Percentiles rank a stretch among this genome's conserved stretches.
phyloP scores from a whole-genome alignment of 2,888 invertebrate species.

The Pristionchus entomophagus region DNA sequence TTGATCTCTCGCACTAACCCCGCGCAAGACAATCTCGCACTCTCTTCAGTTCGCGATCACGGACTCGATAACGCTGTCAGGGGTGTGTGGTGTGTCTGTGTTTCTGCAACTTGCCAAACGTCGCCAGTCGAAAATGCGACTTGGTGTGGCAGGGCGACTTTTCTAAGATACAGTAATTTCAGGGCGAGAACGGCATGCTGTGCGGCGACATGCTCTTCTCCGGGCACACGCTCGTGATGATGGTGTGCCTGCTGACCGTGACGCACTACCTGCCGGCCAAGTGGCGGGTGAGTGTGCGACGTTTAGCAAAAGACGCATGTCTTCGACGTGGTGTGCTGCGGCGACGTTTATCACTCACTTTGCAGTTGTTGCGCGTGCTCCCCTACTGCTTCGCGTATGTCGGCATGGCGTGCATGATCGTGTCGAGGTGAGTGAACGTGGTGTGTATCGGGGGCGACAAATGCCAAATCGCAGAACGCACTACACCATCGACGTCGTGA shows the following conservation, averaged over 20 bases:
- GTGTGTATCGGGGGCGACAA: neutral
- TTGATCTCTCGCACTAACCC: slow-evolving; percentile 28
- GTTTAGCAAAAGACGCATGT: slow-evolving; percentile 20
- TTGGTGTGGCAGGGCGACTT: neutral
- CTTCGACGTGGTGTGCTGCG: neutral
- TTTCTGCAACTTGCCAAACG: neutral
- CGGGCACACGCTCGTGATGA: slow-evolving; percentile 69
- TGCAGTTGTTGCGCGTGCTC: slow-evolving; percentile 11
- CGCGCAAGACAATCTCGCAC: neutral
- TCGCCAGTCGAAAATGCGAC: neutral
- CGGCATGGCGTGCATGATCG: slow-evolving; percentile 65
- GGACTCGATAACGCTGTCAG: neutral
- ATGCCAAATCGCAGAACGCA: slow-evolving; percentile 54
- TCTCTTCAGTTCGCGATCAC: neutral
- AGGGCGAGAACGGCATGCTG: slow-evolving; percentile 54
- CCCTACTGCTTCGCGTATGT: slow-evolving; percentile 33
- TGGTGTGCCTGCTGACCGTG: slow-evolving; percentile 61
- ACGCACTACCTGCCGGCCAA: slow-evolving; percentile 62
- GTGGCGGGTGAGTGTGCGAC: slow-evolving; percentile 8
- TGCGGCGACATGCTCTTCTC: slow-evolving; percentile 70
- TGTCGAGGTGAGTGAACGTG: slow-evolving; percentile 51
- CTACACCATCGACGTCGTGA: slow-evolving; percentile 69
- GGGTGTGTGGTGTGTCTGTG: neutral
- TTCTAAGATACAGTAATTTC: neutral
- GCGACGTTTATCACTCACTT: neutral